Percentiles rank a stretch among this genome's conserved stretches.
Conservation (phyloP, 1,140 invertebrate genomes). For the Panulirus ornatus region DNA sequence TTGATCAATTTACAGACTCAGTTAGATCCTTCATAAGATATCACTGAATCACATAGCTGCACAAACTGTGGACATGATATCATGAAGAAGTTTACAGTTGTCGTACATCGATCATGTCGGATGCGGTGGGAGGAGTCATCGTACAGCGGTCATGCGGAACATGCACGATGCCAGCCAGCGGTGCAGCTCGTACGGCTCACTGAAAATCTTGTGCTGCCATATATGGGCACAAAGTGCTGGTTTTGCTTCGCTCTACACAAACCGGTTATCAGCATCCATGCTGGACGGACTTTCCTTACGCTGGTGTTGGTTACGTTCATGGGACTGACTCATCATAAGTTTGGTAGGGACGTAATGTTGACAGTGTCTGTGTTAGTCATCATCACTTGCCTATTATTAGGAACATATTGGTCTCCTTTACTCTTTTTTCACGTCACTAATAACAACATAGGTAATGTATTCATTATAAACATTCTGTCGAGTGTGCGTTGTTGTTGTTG, state of each 20-base stretch:
- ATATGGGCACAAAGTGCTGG: constrained; percentile 41
- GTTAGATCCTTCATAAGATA: too few species aligned
- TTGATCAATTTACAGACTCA: too few species aligned
- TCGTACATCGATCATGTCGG: not conserved
- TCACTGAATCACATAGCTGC: too few species aligned
- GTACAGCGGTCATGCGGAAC: not conserved
- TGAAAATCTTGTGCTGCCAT: constrained; percentile 8
- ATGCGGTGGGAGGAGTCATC: not conserved
- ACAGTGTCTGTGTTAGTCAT: too few species aligned
- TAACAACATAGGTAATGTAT: too few species aligned
- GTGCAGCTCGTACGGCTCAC: not conserved
- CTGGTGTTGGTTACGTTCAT: not conserved
- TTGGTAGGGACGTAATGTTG: not conserved
- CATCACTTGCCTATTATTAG: too few species aligned
- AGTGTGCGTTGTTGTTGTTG: too few species aligned
- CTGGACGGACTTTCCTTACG: not conserved
- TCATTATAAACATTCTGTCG: too few species aligned
- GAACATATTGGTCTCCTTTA: too few species aligned
- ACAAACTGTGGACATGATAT: too few species aligned
- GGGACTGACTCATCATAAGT: not conserved
- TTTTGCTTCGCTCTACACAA: constrained; percentile 36
- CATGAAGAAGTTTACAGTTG: too few species aligned
- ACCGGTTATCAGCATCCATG: not conserved
- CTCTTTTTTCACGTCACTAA: too few species aligned
- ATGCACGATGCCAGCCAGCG: not conserved